These are phyloP conservation scores for Urocolius indicus DNA, from an alignment of 2,113 vertebrate species.

Conservation along the genomic window DNA sequence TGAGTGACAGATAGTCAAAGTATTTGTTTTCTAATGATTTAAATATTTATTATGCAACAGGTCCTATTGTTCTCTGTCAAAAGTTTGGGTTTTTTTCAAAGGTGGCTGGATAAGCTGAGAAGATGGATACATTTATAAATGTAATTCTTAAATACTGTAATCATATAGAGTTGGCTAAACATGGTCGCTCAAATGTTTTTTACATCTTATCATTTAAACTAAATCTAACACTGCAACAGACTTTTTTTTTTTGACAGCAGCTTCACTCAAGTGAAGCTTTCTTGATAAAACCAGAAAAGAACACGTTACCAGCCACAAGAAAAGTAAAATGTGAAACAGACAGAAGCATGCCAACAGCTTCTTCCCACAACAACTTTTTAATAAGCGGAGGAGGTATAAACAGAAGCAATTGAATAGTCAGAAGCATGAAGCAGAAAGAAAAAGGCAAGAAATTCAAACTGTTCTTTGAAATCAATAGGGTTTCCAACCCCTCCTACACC, in stretches of 20 bases:
- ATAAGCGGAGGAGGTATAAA: not conserved
- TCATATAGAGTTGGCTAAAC: not conserved
- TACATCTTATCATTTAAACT: not conserved
- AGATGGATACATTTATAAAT: not conserved
- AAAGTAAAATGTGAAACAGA: not conserved
- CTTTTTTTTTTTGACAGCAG: not conserved
- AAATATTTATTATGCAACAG: not conserved
- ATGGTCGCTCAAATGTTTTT: not conserved
- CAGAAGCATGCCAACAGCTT: not conserved
- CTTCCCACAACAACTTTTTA: not conserved
- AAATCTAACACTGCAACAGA: not conserved
- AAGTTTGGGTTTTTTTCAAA: not conserved
- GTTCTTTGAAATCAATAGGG: not conserved
- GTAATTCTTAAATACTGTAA: not conserved
- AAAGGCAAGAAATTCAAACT: not conserved
- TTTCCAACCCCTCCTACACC: fast-evolving
- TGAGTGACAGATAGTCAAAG: not conserved
- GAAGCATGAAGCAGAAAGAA: not conserved
- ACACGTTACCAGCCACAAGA: not conserved
- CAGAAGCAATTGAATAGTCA: not conserved
- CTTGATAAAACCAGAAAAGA: not conserved
- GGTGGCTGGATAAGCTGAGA: not conserved
- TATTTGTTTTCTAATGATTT: not conserved
- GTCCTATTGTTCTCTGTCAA: not conserved
- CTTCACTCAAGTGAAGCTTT: not conserved